Evolutionary conservation across 2,797 vertebrate genomes (phyloP).

Genomic region (Sorex maritimensis): DNA sequence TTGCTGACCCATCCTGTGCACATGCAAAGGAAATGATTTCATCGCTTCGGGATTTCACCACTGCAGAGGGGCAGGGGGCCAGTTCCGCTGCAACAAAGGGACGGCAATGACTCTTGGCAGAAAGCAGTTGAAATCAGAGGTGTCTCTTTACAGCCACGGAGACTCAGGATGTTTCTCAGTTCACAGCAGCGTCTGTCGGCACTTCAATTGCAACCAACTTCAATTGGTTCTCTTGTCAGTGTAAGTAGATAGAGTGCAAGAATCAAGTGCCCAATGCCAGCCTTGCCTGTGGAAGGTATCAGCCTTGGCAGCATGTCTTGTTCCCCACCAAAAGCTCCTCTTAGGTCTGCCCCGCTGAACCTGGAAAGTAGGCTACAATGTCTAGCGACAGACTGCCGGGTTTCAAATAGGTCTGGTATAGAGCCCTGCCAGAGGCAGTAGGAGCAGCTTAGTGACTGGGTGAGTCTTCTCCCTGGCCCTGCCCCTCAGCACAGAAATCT

Average conservation of each 20-base stretch:
- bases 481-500: background rate
- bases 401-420: no score
- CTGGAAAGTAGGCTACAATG: no score
- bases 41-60: conserved; percentile 88
- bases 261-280: background rate
- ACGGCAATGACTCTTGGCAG: conserved; percentile 80
- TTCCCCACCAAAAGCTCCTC: no score
- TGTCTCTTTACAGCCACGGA: conserved; percentile 80
- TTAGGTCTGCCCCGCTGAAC: no score
- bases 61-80: conserved; percentile 74
- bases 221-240: conserved; percentile 26
- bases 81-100: conserved; percentile 81
- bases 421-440: no score
- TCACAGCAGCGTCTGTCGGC: conserved; percentile 72
- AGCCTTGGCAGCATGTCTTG: no score
- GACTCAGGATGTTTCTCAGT: conserved; percentile 75
- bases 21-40: conserved; percentile 91
- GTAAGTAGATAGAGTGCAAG: conserved; percentile 23
- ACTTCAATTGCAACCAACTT: background rate
- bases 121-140: conserved; percentile 77
- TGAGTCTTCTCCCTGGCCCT: no score
- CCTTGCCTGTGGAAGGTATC: no score
- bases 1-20: conserved; percentile 85
- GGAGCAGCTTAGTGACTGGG: no score
- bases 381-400: no score